These are phyloP conservation scores for Oppia nitens DNA, from an alignment of 1,140 invertebrate genomes.

Conservation along the genomic window DNA sequence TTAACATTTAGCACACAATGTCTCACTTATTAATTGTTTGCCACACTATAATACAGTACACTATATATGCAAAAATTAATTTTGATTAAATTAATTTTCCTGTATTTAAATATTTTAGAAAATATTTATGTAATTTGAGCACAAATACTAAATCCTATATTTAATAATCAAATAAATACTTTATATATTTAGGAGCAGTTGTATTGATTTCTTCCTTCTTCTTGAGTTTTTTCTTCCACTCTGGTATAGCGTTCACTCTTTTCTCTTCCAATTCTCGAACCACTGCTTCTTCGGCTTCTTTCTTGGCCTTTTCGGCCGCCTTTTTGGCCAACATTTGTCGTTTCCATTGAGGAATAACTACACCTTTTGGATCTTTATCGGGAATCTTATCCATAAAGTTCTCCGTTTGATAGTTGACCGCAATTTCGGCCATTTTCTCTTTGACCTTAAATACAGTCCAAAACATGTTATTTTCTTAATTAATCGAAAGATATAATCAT, in stretches of 20 bases:
- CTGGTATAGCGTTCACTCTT: slow-evolving; percentile 63
- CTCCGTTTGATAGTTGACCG: slow-evolving; percentile 60
- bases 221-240: slow-evolving; percentile 75
- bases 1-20: no score
- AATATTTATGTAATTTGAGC: no score
- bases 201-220: slow-evolving; percentile 48
- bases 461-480: no score
- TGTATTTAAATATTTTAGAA: no score
- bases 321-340: slow-evolving; percentile 83
- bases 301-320: slow-evolving; percentile 72
- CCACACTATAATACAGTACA: no score
- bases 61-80: no score
- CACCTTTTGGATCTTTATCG: slow-evolving; percentile 67
- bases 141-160: no score
- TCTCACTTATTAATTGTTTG: no score
- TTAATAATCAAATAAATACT: neutral
- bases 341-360: slow-evolving; percentile 79
- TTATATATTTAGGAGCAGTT: neutral
- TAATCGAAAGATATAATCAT: neutral
- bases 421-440: slow-evolving; percentile 59
- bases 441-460: slow-evolving; percentile 37
- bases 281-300: slow-evolving; percentile 62
- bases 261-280: slow-evolving; percentile 63
- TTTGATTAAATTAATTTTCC: no score
- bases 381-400: slow-evolving; percentile 81